Evolutionary conservation across 2,888 invertebrate genomes (phyloP), one percentile per base, ranked within the genome.

Genomic region (Apotomis turbidana): DNA sequence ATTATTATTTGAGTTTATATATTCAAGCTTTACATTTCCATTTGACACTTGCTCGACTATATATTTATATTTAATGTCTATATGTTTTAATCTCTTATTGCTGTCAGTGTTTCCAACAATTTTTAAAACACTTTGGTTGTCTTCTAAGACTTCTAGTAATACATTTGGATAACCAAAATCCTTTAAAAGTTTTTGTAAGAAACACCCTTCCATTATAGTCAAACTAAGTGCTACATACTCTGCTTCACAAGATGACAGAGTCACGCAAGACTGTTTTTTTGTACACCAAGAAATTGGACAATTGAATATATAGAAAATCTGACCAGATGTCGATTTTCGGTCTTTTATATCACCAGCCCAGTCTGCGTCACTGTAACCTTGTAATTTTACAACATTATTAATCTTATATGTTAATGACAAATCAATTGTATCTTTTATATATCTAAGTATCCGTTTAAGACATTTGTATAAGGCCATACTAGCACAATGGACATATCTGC

Each of bases 251-350:
- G 59, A 60, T 44, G 59, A 60, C 59, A 44, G 59, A 51, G 51
- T 51, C 4, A 51, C 51, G 60, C 52, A 44, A 46, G 44, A 59
- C 58, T 73, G 73, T 46, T 71, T 71, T 38, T 61, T 41, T 41
- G 41, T 41, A 41, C 41, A 5, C 41, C 41, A 41, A 41, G 41
- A 41, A 6, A 41, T 41, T 41, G 41, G 41, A 6, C 41, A 41
- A 6, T 41, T 41, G 6, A 41, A 41, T 5, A 41, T 41, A 41
- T 70, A 63, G 55, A 74, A 75, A 9, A 60, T 49, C 27, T 58
- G 66, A 44, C 74, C 76, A 12, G 70, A 51, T 15, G 74, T 70
- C 9, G 72, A 75, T 49, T 70, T 74, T 51, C 74, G 13, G 49
- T 64, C 68, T 63, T 8, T 3, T 6, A 62, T 46, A 60, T 71